phyloP scores from a whole-genome alignment of 2,113 vertebrate genomes.

The Hylia prasina region DNA sequence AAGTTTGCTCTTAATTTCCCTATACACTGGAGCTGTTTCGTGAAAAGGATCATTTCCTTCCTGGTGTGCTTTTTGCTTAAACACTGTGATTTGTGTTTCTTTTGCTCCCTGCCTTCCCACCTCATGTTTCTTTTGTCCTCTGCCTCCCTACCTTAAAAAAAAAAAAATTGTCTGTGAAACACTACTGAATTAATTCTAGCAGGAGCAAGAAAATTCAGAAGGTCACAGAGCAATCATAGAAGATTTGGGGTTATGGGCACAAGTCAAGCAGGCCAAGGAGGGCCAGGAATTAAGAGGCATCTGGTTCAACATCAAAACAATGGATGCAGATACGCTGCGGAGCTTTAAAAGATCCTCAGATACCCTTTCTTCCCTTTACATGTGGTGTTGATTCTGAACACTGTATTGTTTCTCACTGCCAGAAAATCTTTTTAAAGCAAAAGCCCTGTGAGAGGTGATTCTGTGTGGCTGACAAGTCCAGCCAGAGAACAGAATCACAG shows the following conservation, averaged over 20 bases:
- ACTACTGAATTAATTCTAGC: neutral
- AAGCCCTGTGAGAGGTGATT: neutral
- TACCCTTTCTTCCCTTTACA: neutral
- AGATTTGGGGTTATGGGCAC: neutral
- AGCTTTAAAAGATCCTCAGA: neutral
- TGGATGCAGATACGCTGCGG: neutral
- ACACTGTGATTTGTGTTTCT: neutral
- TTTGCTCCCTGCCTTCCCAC: neutral
- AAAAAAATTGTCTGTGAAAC: neutral
- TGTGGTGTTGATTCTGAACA: neutral
- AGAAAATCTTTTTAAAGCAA: neutral
- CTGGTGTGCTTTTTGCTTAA: neutral
- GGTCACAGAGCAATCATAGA: neutral
- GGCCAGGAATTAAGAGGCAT: neutral
- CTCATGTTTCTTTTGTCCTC: neutral
- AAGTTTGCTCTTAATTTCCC: slow-evolving; percentile 35
- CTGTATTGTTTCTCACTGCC: neutral
- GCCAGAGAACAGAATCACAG: neutral
- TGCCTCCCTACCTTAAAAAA: neutral
- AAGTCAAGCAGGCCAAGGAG: neutral
- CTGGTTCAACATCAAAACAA: neutral
- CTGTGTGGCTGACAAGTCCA: neutral
- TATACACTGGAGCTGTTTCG: neutral
- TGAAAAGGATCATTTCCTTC: neutral
- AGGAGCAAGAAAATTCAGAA: neutral